A percentile compares a stretch with the other conserved stretches of the same genome.
Conservation (phyloP, 2,113 vertebrate genomes). For the Sclerurus mexicanus region DNA sequence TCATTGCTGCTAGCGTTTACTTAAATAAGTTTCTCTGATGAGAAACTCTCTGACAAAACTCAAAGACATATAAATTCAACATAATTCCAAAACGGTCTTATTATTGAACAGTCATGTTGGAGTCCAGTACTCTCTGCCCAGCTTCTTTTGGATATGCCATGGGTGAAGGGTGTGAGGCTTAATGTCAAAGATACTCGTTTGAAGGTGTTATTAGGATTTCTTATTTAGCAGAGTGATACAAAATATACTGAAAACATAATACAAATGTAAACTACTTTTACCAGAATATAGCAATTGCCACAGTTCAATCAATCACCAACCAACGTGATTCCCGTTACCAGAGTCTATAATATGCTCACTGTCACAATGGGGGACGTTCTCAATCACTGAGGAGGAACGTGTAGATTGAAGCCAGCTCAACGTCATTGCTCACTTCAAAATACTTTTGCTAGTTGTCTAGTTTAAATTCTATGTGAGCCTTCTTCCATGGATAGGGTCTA, state of each 20-base stretch:
- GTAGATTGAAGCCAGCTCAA: not conserved
- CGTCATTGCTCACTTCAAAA: not conserved
- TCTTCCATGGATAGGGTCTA: not conserved
- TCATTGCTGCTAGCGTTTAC: conserved; percentile 59
- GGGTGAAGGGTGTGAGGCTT: not conserved
- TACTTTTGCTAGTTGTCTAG: not conserved
- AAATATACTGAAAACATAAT: not conserved
- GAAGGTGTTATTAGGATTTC: not conserved
- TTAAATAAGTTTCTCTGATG: conserved; percentile 66
- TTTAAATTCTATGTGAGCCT: not conserved
- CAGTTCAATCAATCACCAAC: not conserved
- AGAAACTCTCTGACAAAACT: conserved; percentile 49
- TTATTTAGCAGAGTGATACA: not conserved
- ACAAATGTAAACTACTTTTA: not conserved
- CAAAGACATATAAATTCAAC: conserved; percentile 16
- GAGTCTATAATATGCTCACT: not conserved
- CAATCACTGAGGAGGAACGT: not conserved
- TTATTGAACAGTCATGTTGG: not conserved
- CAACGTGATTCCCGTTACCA: not conserved
- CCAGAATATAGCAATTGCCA: not conserved
- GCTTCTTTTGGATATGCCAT: not conserved
- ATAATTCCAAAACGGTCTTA: conserved; percentile 4
- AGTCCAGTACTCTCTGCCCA: not conserved
- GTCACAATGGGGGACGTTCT: accelerated
- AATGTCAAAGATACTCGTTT: not conserved